A percentile compares a stretch with the other conserved stretches of the same genome.
Conservation (phyloP, 2,888 invertebrate genomes). For the Pantelozetes paolii region DNA sequence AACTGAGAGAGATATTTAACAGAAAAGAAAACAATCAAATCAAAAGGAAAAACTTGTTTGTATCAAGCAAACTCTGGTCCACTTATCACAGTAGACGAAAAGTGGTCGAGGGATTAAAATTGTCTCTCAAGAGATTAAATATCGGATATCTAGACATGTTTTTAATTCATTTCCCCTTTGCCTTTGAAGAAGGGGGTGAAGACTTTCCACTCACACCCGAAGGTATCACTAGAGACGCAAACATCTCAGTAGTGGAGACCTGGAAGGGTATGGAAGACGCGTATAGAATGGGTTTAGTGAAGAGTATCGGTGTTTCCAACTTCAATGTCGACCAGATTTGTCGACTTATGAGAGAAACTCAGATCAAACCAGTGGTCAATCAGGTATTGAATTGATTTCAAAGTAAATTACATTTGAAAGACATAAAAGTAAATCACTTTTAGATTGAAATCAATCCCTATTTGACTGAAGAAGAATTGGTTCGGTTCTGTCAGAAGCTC, state of each 20-base stretch:
- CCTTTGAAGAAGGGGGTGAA: background rate
- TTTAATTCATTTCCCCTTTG: conserved; percentile 20
- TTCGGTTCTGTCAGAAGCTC: conserved; percentile 85
- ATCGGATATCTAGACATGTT: conserved; percentile 11
- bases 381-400: conserved; percentile 49
- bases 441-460: conserved; percentile 22
- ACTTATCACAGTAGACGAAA: background rate
- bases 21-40: background rate
- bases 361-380: conserved; percentile 52
- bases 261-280: conserved; percentile 64
- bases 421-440: background rate
- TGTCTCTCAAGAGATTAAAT: background rate
- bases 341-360: conserved; percentile 60
- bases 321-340: conserved; percentile 71
- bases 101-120: background rate
- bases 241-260: conserved; percentile 8
- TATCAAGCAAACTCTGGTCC: background rate
- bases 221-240: background rate
- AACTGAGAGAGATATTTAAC: background rate
- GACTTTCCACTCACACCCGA: background rate
- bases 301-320: conserved; percentile 74
- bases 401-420: background rate
- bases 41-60: background rate
- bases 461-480: conserved; percentile 74
- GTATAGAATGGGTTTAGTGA: conserved; percentile 64